Evolutionary conservation across 2,113 vertebrate genomes (phyloP).

Genomic region (Urocolius indicus): DNA sequence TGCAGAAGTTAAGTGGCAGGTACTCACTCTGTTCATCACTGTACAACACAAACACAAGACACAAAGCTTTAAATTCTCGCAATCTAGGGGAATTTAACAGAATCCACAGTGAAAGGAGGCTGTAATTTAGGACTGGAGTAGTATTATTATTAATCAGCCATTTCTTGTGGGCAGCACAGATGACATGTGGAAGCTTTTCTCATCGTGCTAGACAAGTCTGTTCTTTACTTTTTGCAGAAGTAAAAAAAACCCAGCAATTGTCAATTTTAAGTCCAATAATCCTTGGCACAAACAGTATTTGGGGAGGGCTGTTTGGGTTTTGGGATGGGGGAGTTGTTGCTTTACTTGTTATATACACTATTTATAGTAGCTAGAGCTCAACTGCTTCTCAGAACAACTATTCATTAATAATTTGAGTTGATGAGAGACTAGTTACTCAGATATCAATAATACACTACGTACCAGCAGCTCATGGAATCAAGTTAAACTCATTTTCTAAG

Average conservation of each 20-base stretch:
- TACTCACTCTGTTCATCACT: background rate
- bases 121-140: background rate
- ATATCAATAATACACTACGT: background rate
- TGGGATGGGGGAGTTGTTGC: background rate
- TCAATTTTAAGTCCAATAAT: background rate
- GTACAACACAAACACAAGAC: background rate
- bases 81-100: background rate
- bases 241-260: background rate
- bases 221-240: background rate
- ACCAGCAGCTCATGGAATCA: background rate
- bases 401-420: background rate
- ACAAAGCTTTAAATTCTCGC: background rate
- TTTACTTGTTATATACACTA: background rate
- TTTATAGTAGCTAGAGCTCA: background rate
- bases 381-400: background rate
- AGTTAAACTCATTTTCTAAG: background rate
- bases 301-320: background rate
- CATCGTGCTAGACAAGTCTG: background rate
- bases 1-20: background rate
- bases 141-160: background rate
- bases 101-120: background rate
- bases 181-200: background rate
- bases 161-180: background rate
- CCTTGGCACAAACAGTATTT: background rate
- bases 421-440: background rate